Evolutionary conservation across 2,888 invertebrate genomes (phyloP).

Genomic region (Seladonia tumulorum): DNA sequence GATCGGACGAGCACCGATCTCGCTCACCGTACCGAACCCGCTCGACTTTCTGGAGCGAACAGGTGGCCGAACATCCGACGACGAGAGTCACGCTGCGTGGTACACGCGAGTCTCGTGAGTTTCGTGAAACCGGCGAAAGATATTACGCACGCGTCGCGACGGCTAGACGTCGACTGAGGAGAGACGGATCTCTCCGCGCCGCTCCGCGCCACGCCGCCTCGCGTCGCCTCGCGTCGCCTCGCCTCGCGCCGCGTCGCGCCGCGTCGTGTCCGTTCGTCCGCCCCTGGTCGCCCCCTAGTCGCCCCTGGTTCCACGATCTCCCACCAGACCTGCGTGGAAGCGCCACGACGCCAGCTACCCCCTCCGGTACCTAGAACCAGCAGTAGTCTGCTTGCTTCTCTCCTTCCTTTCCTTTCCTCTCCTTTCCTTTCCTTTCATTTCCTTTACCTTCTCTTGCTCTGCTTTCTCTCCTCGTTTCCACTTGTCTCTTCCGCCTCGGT

Average conservation of each 20-base stretch:
- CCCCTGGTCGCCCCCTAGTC: conserved; percentile 47
- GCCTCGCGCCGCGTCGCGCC: conserved; percentile 47
- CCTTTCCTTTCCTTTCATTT: neutral
- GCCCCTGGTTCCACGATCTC: conserved; percentile 58
- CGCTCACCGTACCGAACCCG: conserved; percentile 24
- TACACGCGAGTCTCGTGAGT: conserved; percentile 73
- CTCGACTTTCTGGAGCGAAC: conserved; percentile 71
- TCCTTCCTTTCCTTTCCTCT: neutral
- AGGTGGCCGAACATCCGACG: conserved; percentile 75
- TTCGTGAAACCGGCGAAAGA: conserved; percentile 62
- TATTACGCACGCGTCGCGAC: conserved; percentile 81
- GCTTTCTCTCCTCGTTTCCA: conserved; percentile 33
- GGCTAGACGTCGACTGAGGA: conserved; percentile 83
- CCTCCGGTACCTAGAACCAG: conserved; percentile 35
- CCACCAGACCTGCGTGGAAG: conserved; percentile 57
- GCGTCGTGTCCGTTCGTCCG: conserved; percentile 78
- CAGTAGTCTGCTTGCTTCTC: conserved; percentile 7
- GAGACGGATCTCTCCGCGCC: conserved; percentile 68
- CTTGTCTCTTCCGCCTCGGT: conserved; percentile 25
- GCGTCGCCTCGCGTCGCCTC: neutral
- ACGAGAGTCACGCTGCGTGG: conserved; percentile 68
- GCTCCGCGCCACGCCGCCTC: conserved; percentile 55
- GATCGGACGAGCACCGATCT: conserved; percentile 3
- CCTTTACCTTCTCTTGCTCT: neutral
- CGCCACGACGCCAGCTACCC: conserved; percentile 56